Percentiles rank a stretch among this genome's conserved stretches.
These are phyloP conservation scores for Ennomos fuscantarius DNA, from an alignment of 2,888 invertebrate genomes.

Conservation along the genomic window DNA sequence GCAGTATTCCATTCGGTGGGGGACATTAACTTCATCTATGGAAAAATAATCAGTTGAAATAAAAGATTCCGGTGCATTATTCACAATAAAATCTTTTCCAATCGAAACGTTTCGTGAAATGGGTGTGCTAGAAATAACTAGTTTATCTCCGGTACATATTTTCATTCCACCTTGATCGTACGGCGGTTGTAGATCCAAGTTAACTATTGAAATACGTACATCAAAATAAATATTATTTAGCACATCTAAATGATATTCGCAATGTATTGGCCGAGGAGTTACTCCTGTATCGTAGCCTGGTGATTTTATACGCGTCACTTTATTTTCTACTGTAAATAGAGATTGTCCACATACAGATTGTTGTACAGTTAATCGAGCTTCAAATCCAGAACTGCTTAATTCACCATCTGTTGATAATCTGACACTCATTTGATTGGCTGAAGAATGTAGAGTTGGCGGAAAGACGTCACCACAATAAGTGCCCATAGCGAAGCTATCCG, in stretches of 20 bases:
- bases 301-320: conserved; percentile 56
- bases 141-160: conserved; percentile 65
- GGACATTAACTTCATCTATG: conserved; percentile 32
- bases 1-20: conserved; percentile 55
- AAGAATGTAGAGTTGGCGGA: conserved; percentile 85
- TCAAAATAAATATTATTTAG: conserved; percentile 36
- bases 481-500: conserved; percentile 87
- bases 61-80: conserved; percentile 47
- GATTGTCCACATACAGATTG: conserved; percentile 69
- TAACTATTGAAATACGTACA: conserved; percentile 60
- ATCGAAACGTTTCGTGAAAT: conserved; percentile 50
- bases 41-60: conserved; percentile 49
- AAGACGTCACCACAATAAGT: conserved; percentile 87
- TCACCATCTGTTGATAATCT: conserved; percentile 87
- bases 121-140: conserved; percentile 57
- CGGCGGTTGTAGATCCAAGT: conserved; percentile 53
- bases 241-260: conserved; percentile 59
- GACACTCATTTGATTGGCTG: conserved; percentile 86
- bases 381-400: conserved; percentile 87
- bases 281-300: conserved; percentile 63
- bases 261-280: conserved; percentile 66
- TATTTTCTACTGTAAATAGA: conserved; percentile 43
- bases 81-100: conserved; percentile 61
- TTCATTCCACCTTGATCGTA: conserved; percentile 41
- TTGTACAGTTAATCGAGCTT: conserved; percentile 80